phyloP scores from a whole-genome alignment of 2,797 vertebrate genomes.

The Semaprochilodus insignis region DNA sequence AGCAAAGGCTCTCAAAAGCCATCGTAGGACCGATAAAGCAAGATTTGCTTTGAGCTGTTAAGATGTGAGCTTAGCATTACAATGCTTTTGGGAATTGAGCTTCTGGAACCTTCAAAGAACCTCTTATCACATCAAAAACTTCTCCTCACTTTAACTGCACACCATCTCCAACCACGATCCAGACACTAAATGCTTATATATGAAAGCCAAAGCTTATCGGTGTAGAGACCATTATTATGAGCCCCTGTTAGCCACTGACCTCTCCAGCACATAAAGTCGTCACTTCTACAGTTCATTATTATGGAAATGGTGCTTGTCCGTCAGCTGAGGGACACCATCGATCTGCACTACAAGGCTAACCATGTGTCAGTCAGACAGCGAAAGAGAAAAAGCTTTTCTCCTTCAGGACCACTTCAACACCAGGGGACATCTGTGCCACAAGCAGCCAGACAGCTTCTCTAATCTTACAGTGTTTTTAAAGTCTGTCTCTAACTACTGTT shows the following conservation, averaged over 20 bases:
- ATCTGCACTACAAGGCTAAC: not conserved
- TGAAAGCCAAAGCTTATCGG: slow-evolving; percentile 6
- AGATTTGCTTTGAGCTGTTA: not conserved
- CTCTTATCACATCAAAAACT: not conserved
- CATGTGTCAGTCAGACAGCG: not conserved
- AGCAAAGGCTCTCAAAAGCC: slow-evolving; percentile 2
- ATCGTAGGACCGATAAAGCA: slow-evolving; percentile 13
- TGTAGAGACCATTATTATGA: not conserved
- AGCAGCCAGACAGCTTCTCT: too few relatives aligned
- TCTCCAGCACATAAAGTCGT: slow-evolving; percentile 5
- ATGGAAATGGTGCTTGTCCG: not conserved
- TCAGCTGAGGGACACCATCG: not conserved
- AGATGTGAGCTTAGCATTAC: not conserved
- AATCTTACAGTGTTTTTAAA: too few relatives aligned
- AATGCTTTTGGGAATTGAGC: not conserved
- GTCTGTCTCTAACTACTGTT: too few relatives aligned
- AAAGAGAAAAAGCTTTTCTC: not conserved
- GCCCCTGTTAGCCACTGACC: not conserved
- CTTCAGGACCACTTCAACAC: not conserved
- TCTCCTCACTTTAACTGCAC: not conserved
- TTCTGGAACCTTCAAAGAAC: not conserved
- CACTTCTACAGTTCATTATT: slow-evolving; percentile 7
- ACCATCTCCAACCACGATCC: not conserved
- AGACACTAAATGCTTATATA: not conserved
- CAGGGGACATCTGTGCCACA: not conserved